Evolutionary conservation across 1,140 invertebrate species (phyloP).

Genomic region (Hylaeus volcanicus): DNA sequence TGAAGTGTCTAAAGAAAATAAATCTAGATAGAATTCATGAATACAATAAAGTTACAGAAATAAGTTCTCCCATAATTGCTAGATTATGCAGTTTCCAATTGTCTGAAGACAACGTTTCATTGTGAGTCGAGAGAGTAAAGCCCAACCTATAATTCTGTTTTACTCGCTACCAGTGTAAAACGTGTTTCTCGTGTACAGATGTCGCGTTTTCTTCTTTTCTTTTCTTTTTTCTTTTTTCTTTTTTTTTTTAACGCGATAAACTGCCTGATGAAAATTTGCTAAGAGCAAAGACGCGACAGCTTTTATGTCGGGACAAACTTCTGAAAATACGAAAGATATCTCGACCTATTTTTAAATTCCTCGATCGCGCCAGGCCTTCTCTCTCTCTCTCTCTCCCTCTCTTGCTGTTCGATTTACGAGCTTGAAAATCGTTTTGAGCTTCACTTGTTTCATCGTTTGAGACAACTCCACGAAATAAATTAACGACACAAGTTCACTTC

Average conservation of each 20-base stretch:
- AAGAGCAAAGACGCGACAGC: neutral
- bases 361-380: neutral
- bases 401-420: slow-evolving; percentile 24
- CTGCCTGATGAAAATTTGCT: neutral
- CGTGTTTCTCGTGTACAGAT: too few relatives aligned
- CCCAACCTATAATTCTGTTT: too few relatives aligned
- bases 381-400: neutral
- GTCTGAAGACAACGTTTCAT: too few relatives aligned
- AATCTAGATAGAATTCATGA: too few relatives aligned
- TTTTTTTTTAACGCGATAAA: neutral
- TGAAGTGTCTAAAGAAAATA: too few relatives aligned
- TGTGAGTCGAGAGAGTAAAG: too few relatives aligned
- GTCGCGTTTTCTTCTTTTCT: too few relatives aligned
- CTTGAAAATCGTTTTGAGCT: slow-evolving; percentile 22
- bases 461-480: neutral
- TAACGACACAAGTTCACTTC: too few relatives aligned
- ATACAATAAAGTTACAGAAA: too few relatives aligned
- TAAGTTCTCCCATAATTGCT: too few relatives aligned
- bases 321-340: slow-evolving; percentile 3
- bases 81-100: too few relatives aligned
- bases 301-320: neutral
- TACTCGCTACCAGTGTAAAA: too few relatives aligned
- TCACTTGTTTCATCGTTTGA: neutral
- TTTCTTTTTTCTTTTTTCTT: neutral
- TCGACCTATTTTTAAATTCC: slow-evolving; percentile 34